phyloP scores from a whole-genome alignment of 2,797 vertebrate genomes.

The Leuciscus waleckii region DNA sequence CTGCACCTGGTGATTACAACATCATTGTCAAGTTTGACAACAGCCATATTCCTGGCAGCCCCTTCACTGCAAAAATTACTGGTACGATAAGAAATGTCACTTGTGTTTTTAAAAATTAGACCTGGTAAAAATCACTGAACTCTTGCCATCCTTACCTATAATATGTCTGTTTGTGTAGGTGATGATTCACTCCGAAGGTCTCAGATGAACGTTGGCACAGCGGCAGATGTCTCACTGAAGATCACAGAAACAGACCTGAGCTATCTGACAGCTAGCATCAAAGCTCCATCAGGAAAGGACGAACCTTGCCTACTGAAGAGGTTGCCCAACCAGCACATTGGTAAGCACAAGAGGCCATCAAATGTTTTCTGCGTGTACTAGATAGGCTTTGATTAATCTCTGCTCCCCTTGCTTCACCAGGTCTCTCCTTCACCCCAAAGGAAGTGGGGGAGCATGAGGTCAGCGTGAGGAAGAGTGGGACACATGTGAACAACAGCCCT shows the following conservation, averaged over 20 bases:
- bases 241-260: conserved; percentile 95
- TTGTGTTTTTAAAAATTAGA: neutral
- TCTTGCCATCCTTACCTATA: neutral
- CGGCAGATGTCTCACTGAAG: conserved; percentile 95
- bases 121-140: neutral
- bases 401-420: conserved; percentile 66
- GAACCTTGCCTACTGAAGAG: conserved; percentile 95
- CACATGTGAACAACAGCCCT: conserved; percentile 96
- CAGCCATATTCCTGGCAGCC: conserved; percentile 95
- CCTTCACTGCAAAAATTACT: conserved; percentile 95
- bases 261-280: conserved; percentile 90
- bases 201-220: conserved; percentile 92
- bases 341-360: conserved; percentile 71
- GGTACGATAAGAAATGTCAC: conserved; percentile 74
- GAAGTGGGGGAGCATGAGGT: conserved; percentile 97
- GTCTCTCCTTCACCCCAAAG: conserved; percentile 97
- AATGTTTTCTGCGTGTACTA: neutral
- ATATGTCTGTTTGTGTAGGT: conserved; percentile 71
- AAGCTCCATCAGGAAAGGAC: conserved; percentile 92
- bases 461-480: conserved; percentile 89
- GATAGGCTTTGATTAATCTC: neutral
- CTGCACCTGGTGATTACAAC: conserved; percentile 93
- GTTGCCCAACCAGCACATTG: conserved; percentile 93
- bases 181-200: conserved; percentile 95
- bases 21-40: conserved; percentile 96